Evolutionary conservation across 2,113 vertebrate species (phyloP).

Genomic region (Scolopax mira): DNA sequence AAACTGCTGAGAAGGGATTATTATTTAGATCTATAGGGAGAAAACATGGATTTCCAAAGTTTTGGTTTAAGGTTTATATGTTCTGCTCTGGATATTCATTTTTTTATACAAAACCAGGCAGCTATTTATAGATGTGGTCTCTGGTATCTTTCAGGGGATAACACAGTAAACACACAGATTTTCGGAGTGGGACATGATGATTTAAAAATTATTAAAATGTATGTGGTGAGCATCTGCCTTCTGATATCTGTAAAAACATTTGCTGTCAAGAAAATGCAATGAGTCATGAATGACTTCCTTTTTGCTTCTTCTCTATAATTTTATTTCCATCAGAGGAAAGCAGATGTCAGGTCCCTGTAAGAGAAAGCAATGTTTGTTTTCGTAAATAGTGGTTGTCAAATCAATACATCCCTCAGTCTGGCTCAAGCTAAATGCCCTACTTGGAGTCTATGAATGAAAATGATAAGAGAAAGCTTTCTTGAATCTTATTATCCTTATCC

Average conservation of each 20-base stretch:
- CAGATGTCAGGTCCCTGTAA: background rate
- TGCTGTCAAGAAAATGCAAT: conserved; percentile 58
- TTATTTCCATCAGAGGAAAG: conserved; percentile 54
- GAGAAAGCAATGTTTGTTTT: conserved; percentile 8
- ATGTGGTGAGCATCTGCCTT: background rate
- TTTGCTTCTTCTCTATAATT: conserved; percentile 46
- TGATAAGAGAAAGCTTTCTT: background rate
- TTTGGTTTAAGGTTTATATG: background rate
- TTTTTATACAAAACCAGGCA: background rate
- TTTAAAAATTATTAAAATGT: background rate
- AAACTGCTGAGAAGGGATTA: background rate
- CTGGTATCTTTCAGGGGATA: background rate
- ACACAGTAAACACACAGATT: background rate
- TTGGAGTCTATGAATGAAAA: conserved; percentile 43
- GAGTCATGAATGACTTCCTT: conserved; percentile 19
- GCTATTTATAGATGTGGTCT: background rate
- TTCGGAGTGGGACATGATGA: background rate
- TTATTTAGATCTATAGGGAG: background rate
- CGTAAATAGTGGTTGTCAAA: conserved; percentile 41
- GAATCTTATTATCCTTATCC: background rate
- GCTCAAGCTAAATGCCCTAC: conserved; percentile 6
- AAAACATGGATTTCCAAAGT: background rate
- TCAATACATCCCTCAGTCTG: conserved; percentile 38
- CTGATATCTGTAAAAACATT: conserved; percentile 4
- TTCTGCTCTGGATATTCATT: background rate